Evolutionary conservation across 1,140 invertebrate genomes (phyloP).

Genomic region (Procambarus virginalis): DNA sequence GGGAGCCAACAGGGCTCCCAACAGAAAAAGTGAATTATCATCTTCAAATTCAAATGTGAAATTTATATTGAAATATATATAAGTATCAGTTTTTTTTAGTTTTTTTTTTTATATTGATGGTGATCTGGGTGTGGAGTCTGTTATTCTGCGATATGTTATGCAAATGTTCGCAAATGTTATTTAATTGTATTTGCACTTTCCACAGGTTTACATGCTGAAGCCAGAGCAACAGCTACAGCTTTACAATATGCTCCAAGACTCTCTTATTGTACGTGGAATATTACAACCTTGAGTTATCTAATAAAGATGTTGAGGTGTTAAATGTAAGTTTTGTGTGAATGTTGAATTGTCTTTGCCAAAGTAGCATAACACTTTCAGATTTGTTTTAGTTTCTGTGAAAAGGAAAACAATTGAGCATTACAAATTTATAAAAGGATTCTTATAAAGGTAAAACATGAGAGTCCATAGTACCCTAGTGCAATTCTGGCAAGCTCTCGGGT

Average conservation of each 20-base stretch:
- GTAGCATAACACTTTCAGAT: not conserved
- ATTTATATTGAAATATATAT: no score
- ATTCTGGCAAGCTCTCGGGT: not conserved
- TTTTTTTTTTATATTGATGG: no score
- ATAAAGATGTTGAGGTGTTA: not conserved
- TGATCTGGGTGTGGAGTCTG: no score
- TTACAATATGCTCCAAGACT: slow-evolving; percentile 57
- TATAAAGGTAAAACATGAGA: not conserved
- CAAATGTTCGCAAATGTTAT: not conserved
- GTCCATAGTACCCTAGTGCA: not conserved
- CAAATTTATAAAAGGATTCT: not conserved
- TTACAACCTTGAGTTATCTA: slow-evolving; percentile 40
- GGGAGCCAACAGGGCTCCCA: no score
- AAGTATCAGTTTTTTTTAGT: no score
- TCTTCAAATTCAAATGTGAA: no score
- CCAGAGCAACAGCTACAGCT: slow-evolving; percentile 54
- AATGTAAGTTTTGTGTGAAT: slow-evolving; percentile 23
- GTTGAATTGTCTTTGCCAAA: not conserved
- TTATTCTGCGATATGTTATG: no score
- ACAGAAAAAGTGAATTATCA: no score
- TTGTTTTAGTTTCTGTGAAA: not conserved
- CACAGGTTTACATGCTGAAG: slow-evolving; percentile 55
- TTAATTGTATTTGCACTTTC: not conserved
- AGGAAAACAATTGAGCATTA: not conserved
- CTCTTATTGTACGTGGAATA: slow-evolving; percentile 56